These are phyloP conservation scores for Brachionus calyciflorus DNA, from an alignment of 1,140 invertebrate genomes.

Conservation along the genomic window DNA sequence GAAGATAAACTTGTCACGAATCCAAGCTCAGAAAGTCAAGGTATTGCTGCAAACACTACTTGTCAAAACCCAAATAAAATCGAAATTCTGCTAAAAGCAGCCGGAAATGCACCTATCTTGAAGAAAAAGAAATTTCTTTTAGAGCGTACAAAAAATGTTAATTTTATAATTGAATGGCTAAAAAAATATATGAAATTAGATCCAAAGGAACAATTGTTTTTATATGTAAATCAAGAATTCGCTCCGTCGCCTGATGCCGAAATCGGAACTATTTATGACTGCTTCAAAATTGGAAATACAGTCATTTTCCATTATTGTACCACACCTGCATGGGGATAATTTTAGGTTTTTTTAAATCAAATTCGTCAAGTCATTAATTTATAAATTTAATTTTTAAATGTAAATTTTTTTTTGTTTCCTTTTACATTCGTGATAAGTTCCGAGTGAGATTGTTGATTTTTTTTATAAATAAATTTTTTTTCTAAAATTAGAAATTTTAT, in stretches of 20 bases:
- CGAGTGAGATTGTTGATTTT: too few relatives aligned
- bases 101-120: conserved; percentile 93
- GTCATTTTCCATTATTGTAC: conserved; percentile 36
- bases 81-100: conserved; percentile 85
- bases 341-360: background rate
- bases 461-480: too few relatives aligned
- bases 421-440: too few relatives aligned
- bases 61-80: conserved; percentile 65
- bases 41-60: background rate
- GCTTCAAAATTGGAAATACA: conserved; percentile 20
- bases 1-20: background rate
- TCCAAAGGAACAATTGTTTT: conserved; percentile 32
- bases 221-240: conserved; percentile 47
- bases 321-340: conserved; percentile 46
- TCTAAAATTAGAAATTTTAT: too few relatives aligned
- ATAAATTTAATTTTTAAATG: too few relatives aligned
- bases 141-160: conserved; percentile 78
- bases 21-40: background rate
- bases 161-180: conserved; percentile 82
- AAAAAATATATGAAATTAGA: conserved; percentile 71
- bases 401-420: too few relatives aligned
- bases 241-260: conserved; percentile 35
- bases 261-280: conserved; percentile 41
- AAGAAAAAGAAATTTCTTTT: conserved; percentile 92
- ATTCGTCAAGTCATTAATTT: too few relatives aligned